phyloP scores from a whole-genome alignment of 1,140 invertebrate species.

The Hyles euphorbiae region DNA sequence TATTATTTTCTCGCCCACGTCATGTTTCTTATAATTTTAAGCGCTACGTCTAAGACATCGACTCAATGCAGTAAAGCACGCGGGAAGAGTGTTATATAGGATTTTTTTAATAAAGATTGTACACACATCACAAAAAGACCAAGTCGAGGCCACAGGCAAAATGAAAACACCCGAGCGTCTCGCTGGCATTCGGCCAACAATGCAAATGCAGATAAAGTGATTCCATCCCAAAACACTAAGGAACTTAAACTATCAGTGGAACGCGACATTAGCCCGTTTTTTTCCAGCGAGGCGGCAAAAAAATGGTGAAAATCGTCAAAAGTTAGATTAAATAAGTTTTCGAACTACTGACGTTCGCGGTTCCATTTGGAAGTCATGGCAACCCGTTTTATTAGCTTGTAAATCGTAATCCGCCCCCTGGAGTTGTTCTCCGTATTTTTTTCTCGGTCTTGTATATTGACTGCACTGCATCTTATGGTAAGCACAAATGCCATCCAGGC shows the following conservation, averaged over 20 bases:
- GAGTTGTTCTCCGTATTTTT: too few species aligned
- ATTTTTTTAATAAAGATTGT: neutral
- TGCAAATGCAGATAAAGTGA: slow-evolving; percentile 33
- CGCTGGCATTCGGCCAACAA: slow-evolving; percentile 16
- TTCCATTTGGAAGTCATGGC: slow-evolving; percentile 36
- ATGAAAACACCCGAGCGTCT: slow-evolving; percentile 16
- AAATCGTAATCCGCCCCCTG: too few species aligned
- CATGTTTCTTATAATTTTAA: too few species aligned
- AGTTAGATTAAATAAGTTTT: slow-evolving; percentile 59
- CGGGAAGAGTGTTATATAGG: neutral
- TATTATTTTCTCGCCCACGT: neutral
- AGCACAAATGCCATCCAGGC: too few species aligned
- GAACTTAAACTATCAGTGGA: slow-evolving; percentile 27
- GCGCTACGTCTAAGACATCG: too few species aligned
- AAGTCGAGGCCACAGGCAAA: slow-evolving; percentile 10
- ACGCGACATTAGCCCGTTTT: slow-evolving; percentile 22
- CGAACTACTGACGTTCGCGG: slow-evolving; percentile 25
- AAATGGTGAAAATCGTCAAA: slow-evolving; percentile 37
- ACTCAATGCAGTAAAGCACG: neutral
- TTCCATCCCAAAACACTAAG: slow-evolving; percentile 29
- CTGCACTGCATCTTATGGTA: too few species aligned
- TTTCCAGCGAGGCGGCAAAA: slow-evolving; percentile 18
- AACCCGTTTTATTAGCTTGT: too few species aligned
- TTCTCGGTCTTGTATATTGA: too few species aligned
- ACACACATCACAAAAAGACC: neutral